A percentile compares a stretch with the other conserved stretches of the same genome.
phyloP scores from a whole-genome alignment of 2,888 invertebrate genomes.

The Cataglyphis albicans region DNA sequence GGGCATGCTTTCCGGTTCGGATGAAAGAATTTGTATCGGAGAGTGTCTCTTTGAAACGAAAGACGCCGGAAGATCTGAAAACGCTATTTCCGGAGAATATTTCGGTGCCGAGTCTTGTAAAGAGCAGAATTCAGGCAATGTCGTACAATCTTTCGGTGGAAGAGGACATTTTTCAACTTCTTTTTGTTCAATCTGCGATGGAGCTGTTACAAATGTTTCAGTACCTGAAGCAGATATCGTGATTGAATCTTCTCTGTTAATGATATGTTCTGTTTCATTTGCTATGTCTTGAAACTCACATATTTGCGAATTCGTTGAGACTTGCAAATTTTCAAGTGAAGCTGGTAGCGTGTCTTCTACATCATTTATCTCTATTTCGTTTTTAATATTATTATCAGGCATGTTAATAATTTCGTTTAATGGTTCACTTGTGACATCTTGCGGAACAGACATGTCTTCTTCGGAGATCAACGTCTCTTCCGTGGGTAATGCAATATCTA shows the following conservation, averaged over 20 bases:
- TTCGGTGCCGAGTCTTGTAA: not conserved
- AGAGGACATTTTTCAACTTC: slow-evolving; percentile 15
- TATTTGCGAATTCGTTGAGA: slow-evolving; percentile 62
- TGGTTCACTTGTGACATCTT: slow-evolving; percentile 7
- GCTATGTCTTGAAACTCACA: not conserved
- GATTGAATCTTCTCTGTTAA: slow-evolving; percentile 14
- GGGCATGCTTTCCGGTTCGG: slow-evolving; percentile 48
- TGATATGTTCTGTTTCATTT: slow-evolving; percentile 22
- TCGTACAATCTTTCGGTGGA: not conserved
- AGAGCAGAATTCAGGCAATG: not conserved
- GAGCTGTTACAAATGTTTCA: not conserved
- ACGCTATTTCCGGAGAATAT: not conserved
- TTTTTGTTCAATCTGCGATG: slow-evolving; percentile 1
- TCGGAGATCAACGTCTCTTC: slow-evolving; percentile 55
- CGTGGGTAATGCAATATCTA: slow-evolving; percentile 33
- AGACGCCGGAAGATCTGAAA: slow-evolving; percentile 9
- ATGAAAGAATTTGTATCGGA: not conserved
- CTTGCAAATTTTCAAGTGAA: slow-evolving; percentile 72
- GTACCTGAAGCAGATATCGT: slow-evolving; percentile 25
- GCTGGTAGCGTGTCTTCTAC: slow-evolving; percentile 54
- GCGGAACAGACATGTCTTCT: slow-evolving; percentile 39
- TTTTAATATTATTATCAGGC: slow-evolving; percentile 39
- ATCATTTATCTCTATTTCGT: slow-evolving; percentile 36
- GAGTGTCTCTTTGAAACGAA: not conserved
- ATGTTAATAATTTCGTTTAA: slow-evolving; percentile 18